A percentile compares a stretch with the other conserved stretches of the same genome.
Conservation (phyloP, 2,888 invertebrate species). For the Cataglyphis altisquamis region DNA sequence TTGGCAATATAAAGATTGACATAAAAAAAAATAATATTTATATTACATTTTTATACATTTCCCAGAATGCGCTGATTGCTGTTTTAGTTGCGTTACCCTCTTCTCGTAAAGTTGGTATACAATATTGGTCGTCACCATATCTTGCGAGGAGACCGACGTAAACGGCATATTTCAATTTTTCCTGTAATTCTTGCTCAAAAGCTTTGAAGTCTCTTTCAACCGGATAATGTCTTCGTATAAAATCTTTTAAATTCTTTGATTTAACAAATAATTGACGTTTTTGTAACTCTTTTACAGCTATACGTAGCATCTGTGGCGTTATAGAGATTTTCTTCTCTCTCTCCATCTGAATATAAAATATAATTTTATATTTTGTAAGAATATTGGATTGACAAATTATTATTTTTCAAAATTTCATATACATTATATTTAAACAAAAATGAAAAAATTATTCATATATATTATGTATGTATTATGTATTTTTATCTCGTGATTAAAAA, state of each 20-base stretch:
- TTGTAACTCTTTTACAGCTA: conserved; percentile 76
- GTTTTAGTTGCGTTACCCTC: conserved; percentile 70
- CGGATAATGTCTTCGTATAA: conserved; percentile 75
- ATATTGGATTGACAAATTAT: neutral
- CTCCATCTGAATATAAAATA: conserved; percentile 19
- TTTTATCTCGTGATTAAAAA: neutral
- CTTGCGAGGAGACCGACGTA: conserved; percentile 74
- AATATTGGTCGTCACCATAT: conserved; percentile 73
- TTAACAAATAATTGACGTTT: conserved; percentile 73
- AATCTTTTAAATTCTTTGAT: conserved; percentile 70
- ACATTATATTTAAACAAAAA: neutral
- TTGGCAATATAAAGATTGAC: neutral
- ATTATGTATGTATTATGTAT: neutral
- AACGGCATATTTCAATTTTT: conserved; percentile 77
- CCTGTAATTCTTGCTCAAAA: conserved; percentile 72
- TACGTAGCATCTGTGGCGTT: conserved; percentile 77
- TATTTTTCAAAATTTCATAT: neutral
- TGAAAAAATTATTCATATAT: neutral
- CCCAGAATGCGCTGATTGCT: conserved; percentile 75
- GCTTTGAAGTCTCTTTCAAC: conserved; percentile 68
- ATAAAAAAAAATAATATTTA: neutral
- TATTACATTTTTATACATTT: conserved; percentile 73
- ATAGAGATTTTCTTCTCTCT: conserved; percentile 61
- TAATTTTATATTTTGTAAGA: neutral
- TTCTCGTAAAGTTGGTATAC: conserved; percentile 76